A percentile compares a stretch with the other conserved stretches of the same genome.
phyloP scores from a whole-genome alignment of 1,140 invertebrate genomes.

The Idris sp. region DNA sequence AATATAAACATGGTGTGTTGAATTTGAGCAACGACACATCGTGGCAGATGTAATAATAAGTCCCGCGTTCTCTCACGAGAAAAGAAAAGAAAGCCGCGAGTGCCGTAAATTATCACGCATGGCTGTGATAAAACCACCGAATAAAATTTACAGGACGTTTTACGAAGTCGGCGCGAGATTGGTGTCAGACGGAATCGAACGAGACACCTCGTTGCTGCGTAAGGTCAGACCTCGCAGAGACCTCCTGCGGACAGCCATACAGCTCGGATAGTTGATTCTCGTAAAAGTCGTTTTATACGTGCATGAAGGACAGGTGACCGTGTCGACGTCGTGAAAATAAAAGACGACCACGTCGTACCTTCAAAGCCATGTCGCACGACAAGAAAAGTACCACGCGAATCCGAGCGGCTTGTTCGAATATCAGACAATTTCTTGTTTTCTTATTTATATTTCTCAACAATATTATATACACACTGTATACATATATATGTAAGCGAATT shows the following conservation, averaged over 20 bases:
- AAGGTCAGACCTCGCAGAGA: constrained; percentile 68
- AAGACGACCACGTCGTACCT: constrained; percentile 42
- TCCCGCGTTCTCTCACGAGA: constrained; percentile 34
- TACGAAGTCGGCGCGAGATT: constrained; percentile 73
- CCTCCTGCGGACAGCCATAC: constrained; percentile 73
- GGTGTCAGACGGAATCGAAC: constrained; percentile 73
- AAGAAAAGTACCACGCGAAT: constrained; percentile 27
- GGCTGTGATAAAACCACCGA: constrained; percentile 68
- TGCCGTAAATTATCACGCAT: constrained; percentile 71
- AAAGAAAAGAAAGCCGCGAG: constrained; percentile 53
- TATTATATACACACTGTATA: too few species aligned
- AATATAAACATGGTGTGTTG: constrained; percentile 9
- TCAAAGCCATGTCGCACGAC: constrained; percentile 46
- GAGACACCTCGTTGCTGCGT: constrained; percentile 72
- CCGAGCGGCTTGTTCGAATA: constrained; percentile 28
- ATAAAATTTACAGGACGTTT: constrained; percentile 77
- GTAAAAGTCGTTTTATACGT: constrained; percentile 76
- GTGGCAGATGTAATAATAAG: constrained; percentile 30
- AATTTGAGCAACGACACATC: constrained; percentile 45
- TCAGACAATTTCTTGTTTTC: constrained; percentile 22
- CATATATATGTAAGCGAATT: too few species aligned
- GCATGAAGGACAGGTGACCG: constrained; percentile 74
- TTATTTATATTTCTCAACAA: too few species aligned
- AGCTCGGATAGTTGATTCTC: constrained; percentile 66
- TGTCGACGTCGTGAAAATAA: constrained; percentile 60